Conservation (phyloP, 2,888 invertebrate genomes). For the Cataglyphis livida region DNA sequence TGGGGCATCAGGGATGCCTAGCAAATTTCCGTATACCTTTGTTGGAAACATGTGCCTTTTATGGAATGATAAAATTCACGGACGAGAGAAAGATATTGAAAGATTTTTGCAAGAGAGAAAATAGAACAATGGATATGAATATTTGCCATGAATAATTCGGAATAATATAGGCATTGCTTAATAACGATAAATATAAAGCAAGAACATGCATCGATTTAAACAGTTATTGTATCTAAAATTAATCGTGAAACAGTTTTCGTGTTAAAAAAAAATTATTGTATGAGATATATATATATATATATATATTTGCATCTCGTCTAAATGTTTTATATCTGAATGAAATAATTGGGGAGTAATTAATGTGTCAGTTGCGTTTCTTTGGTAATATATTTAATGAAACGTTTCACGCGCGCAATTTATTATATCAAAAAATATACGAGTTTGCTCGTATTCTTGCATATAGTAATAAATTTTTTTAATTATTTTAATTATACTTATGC, state of each 20-base stretch:
- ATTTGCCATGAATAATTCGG: neutral
- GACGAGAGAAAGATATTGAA: constrained; percentile 10
- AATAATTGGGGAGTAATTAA: neutral
- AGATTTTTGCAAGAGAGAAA: neutral
- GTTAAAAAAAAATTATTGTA: neutral
- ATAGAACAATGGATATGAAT: neutral
- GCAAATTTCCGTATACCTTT: constrained; percentile 26
- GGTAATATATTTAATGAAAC: neutral
- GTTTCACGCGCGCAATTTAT: constrained; percentile 5
- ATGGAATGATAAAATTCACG: neutral
- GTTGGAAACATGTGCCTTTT: constrained; percentile 9
- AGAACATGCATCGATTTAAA: neutral
- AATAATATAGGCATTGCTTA: constrained; percentile 4
- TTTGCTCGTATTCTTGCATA: neutral
- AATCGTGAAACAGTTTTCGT: neutral
- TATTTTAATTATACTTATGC: neutral
- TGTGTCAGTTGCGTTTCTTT: neutral
- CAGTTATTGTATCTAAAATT: neutral
- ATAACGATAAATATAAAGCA: neutral
- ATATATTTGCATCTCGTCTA: neutral
- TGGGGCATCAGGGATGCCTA: constrained; percentile 30
- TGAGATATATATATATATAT: neutral
- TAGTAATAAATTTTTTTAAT: constrained; percentile 13
- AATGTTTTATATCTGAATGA: neutral
- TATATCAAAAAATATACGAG: neutral